Percentiles rank a stretch among this genome's conserved stretches.
Evolutionary conservation across 2,797 vertebrate genomes (phyloP).

Genomic region (Anabas testudineus): DNA sequence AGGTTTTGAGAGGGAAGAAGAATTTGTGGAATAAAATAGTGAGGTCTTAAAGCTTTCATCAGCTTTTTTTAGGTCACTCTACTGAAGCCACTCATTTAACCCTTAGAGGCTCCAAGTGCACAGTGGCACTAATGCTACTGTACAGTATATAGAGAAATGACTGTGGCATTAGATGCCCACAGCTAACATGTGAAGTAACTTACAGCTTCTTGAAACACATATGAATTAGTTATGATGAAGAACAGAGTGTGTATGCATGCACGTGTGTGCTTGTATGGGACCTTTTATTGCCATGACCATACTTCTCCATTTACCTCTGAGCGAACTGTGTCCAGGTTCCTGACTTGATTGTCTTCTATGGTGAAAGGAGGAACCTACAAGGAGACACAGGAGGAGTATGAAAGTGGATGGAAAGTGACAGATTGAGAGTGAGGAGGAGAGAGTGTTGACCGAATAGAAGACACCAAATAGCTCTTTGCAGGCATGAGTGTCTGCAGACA

Average conservation of each 20-base stretch:
- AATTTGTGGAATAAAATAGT: conserved; percentile 7
- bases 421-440: conserved; percentile 61
- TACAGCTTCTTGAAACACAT: conserved; percentile 51
- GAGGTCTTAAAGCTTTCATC: conserved; percentile 46
- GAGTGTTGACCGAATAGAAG: conserved; percentile 62
- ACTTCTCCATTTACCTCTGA: conserved; percentile 55
- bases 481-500: conserved; percentile 69
- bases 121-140: conserved; percentile 27
- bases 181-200: conserved; percentile 65
- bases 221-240: conserved; percentile 78
- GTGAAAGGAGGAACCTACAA: conserved; percentile 41
- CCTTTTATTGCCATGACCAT: conserved; percentile 52
- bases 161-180: conserved; percentile 34
- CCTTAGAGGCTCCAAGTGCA: conserved; percentile 51
- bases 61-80: conserved; percentile 69
- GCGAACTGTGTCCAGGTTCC: conserved; percentile 51
- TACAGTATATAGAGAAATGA: conserved; percentile 39
- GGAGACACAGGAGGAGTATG: conserved; percentile 19
- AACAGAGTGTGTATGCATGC: conserved; percentile 5
- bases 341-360: conserved; percentile 30
- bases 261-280: conserved; percentile 39
- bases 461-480: conserved; percentile 84
- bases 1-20: conserved; percentile 5
- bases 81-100: conserved; percentile 44
- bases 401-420: conserved; percentile 61